Base-by-base conservation (phyloP, 2,888 invertebrate genomes). In the Bembecia ichneumoniformis region DNA sequence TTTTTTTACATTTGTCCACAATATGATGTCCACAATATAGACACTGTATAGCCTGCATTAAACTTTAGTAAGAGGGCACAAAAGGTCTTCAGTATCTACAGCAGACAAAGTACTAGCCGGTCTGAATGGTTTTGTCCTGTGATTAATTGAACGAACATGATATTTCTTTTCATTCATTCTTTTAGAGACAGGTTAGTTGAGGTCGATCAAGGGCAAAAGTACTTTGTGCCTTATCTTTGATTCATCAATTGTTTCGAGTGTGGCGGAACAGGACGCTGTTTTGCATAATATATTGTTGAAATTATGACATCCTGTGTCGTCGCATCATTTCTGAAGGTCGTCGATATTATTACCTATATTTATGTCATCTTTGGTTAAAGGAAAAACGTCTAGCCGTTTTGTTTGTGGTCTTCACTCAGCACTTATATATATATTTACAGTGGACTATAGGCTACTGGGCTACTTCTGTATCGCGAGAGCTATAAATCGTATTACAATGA, bases 221-320 rank as follows among this genome's bases (percentile, higher is more conserved):
- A n/a, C 40, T 40, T 13, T 13, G 13, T 14, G 14, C 40, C 3
- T 40, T 14, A 40, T 40, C 14, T 13, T 40, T n/a, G 40, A 40
- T 40, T 40, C 40, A 40, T n/a, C 11, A 40, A 40, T 40, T 40
- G 40, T 40, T 40, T 40, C 3, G n/a, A 13, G 11, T 36, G 13
- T 36, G 36, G 7, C 36, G 14, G 40, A n/a, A 40, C 40, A 40
- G 40, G 40, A 40, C 40, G 40, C 7, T 14, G 40, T 40, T 40
- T 40, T 40, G 40, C 40, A 40, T 40, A 40, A 40, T 11, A n/a
- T 40, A 40, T 51, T 49, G 48, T 51, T 52, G 51, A 56, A 55
- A 51, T 55, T 51, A 51, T 52, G 51, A 52, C 54, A 54, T 56
- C 58, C 56, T 52, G 55, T 43, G 52, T 54, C 51, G 35, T 40